These are phyloP conservation scores for Pelusios castaneus DNA, from an alignment of 2,113 vertebrate genomes.

Conservation along the genomic window DNA sequence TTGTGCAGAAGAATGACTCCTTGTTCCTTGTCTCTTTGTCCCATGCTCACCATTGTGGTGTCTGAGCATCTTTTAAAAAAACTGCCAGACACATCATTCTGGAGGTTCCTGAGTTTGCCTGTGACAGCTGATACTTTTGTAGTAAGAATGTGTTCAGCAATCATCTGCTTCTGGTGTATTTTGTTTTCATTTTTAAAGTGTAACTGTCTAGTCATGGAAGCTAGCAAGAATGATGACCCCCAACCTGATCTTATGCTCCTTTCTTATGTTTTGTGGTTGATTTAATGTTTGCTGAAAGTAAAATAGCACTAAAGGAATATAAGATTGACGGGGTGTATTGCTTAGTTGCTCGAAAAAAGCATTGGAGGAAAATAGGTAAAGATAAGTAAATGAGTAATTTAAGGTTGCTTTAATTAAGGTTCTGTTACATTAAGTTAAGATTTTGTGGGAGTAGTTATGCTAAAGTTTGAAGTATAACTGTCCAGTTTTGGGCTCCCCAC, in stretches of 20 bases:
- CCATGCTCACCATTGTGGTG: not conserved
- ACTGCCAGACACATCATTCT: not conserved
- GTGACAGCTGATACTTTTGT: not conserved
- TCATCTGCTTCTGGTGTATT: not conserved
- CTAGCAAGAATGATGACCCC: not conserved
- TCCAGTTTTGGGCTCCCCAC: too few species aligned
- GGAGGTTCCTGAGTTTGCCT: not conserved
- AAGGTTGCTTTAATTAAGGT: not conserved
- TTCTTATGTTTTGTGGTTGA: not conserved
- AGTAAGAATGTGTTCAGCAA: not conserved
- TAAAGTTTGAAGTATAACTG: not conserved
- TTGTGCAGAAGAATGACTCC: not conserved
- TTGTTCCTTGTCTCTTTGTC: not conserved
- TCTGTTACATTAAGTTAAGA: not conserved
- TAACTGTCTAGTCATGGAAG: not conserved
- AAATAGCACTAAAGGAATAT: not conserved
- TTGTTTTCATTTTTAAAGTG: not conserved
- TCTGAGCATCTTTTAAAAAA: not conserved
- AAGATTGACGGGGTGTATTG: not conserved
- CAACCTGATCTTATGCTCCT: not conserved
- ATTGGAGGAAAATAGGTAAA: not conserved
- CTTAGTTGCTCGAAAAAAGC: not conserved
- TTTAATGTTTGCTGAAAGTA: not conserved
- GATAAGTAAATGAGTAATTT: not conserved
- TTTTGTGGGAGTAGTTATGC: not conserved